Evolutionary conservation across 1,140 invertebrate genomes (phyloP).

Genomic region (Lepidurus apus): DNA sequence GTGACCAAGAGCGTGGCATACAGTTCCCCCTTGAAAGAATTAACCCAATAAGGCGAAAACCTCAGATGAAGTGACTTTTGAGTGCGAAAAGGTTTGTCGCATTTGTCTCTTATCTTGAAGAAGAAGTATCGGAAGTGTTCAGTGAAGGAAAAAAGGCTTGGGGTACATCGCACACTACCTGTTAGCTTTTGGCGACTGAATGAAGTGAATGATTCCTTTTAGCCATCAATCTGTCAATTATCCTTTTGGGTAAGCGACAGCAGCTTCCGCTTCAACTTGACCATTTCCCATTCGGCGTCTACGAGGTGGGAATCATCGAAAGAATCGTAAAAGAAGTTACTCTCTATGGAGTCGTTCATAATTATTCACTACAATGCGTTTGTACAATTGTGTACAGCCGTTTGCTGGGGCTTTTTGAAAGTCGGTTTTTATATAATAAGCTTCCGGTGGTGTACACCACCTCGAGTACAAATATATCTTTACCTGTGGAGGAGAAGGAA

Average conservation of each 20-base stretch:
- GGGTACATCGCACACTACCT: too few relatives aligned
- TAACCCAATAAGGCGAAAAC: too few relatives aligned
- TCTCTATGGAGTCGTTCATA: not conserved
- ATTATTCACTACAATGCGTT: constrained; percentile 10
- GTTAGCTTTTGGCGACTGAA: not conserved
- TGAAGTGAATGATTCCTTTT: constrained; percentile 5
- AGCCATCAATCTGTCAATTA: constrained; percentile 19
- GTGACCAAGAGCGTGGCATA: not conserved
- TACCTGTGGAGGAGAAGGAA: constrained; percentile 2
- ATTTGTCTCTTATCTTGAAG: too few relatives aligned
- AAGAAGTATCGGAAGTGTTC: too few relatives aligned
- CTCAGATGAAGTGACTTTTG: too few relatives aligned
- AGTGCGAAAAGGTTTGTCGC: too few relatives aligned
- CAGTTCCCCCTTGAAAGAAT: too few relatives aligned
- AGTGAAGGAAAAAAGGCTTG: too few relatives aligned
- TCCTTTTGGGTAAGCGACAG: not conserved
- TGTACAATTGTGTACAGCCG: not conserved
- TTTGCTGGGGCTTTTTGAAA: not conserved
- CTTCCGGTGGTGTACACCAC: not conserved
- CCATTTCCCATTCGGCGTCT: not conserved
- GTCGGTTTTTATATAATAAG: not conserved
- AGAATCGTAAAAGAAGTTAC: not conserved
- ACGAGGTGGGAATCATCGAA: not conserved
- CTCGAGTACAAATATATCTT: constrained; percentile 2
- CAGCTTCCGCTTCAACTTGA: constrained; percentile 17